Conservation (phyloP, 2,888 invertebrate species). For the Chromoteleia sp. region DNA sequence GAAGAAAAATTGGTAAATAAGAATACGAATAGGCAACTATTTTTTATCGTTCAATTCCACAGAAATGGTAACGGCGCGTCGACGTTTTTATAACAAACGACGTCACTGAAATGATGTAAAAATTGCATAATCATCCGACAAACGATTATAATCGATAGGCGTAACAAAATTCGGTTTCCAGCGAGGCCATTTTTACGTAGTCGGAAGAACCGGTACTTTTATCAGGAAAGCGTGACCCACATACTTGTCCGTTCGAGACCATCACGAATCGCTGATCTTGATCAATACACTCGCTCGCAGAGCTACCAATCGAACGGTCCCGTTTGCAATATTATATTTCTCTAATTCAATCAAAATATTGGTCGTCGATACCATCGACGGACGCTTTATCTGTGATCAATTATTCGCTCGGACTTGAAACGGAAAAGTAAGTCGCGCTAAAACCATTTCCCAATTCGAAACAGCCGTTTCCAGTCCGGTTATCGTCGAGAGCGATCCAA, state of each 20-base stretch:
- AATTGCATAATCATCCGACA: constrained; percentile 42
- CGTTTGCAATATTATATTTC: constrained; percentile 60
- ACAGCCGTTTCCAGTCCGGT: constrained; percentile 4
- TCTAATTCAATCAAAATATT: constrained; percentile 68
- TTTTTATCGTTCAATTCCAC: no score
- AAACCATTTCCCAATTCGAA: constrained; percentile 43
- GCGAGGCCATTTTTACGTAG: constrained; percentile 46
- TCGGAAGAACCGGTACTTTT: constrained; percentile 70
- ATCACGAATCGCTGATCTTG: constrained; percentile 70
- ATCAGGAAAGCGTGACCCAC: constrained; percentile 70
- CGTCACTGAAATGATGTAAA: constrained; percentile 22
- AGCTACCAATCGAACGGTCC: constrained; percentile 53
- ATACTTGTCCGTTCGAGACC: constrained; percentile 70
- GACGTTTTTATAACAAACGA: constrained; percentile 8
- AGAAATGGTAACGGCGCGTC: constrained; percentile 14
- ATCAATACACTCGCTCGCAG: constrained; percentile 55
- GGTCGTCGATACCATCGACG: constrained; percentile 36
- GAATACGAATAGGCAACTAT: no score
- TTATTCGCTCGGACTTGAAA: constrained; percentile 1
- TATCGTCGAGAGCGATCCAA: constrained; percentile 56
- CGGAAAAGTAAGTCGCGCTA: constrained; percentile 45
- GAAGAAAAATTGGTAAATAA: no score
- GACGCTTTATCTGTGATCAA: constrained; percentile 45
- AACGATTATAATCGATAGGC: constrained; percentile 58
- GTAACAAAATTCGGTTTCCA: constrained; percentile 66